phyloP scores from a whole-genome alignment of 2,113 vertebrate species.

The Pluvialis apricaria region DNA sequence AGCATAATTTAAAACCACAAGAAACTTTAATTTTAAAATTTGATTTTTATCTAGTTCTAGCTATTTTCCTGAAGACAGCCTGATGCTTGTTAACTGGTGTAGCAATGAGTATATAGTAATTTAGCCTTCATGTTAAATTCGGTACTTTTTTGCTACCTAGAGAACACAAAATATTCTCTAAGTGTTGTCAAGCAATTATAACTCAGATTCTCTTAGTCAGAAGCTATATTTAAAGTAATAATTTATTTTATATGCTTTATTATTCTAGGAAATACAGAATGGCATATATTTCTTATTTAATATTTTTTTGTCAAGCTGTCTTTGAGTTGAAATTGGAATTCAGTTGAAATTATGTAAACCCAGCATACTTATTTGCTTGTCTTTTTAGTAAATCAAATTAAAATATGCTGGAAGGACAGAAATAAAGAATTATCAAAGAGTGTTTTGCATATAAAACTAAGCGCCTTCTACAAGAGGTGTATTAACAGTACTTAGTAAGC shows the following conservation, averaged over 20 bases:
- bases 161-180: not conserved
- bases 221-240: not conserved
- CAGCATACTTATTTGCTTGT: not conserved
- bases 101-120: not conserved
- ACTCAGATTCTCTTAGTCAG: not conserved
- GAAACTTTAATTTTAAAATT: not conserved
- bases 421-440: not conserved
- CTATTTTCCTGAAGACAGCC: not conserved
- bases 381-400: not conserved
- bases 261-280: not conserved
- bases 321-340: not conserved
- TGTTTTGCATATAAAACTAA: not conserved
- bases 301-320: not conserved
- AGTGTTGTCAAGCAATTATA: not conserved
- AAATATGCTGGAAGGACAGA: not conserved
- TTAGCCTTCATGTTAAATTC: not conserved
- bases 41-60: constrained; percentile 8
- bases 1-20: not conserved
- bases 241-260: not conserved
- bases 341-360: not conserved
- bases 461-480: not conserved
- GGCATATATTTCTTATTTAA: not conserved
- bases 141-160: not conserved
- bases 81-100: not conserved
- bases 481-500: not conserved